Evolutionary conservation across 1,140 invertebrate species (phyloP).

Genomic region (Trypoxylus dichotomus): DNA sequence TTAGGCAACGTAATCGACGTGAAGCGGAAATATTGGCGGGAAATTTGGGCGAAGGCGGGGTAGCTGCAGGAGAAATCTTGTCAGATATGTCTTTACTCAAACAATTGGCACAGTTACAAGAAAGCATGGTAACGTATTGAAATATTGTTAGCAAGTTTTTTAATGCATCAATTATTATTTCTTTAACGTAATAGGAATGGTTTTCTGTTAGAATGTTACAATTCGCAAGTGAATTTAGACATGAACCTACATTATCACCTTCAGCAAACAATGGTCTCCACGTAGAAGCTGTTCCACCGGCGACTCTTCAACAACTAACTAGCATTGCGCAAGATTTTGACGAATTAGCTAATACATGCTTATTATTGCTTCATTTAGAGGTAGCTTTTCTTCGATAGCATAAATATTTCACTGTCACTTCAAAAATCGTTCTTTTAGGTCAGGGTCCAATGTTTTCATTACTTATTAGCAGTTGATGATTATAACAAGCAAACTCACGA

Average conservation of each 20-base stretch:
- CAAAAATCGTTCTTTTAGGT: slow-evolving; percentile 55
- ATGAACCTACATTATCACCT: slow-evolving; percentile 52
- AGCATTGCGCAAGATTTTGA: slow-evolving; percentile 80
- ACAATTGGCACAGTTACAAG: slow-evolving; percentile 84
- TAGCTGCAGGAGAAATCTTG: slow-evolving; percentile 83
- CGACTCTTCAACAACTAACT: slow-evolving; percentile 58
- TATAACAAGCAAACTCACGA: slow-evolving; percentile 68
- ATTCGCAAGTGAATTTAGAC: slow-evolving; percentile 57
- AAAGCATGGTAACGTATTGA: slow-evolving; percentile 79
- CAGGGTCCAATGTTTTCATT: slow-evolving; percentile 93
- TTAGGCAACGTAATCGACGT: slow-evolving; percentile 77
- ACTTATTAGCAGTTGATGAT: slow-evolving; percentile 74
- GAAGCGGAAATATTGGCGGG: slow-evolving; percentile 91
- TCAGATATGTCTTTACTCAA: slow-evolving; percentile 72
- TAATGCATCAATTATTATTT: slow-evolving; percentile 31
- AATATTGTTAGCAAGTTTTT: too few relatives aligned
- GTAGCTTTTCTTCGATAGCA: slow-evolving; percentile 46
- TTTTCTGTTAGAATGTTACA: slow-evolving; percentile 62
- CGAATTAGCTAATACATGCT: slow-evolving; percentile 86
- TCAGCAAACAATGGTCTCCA: slow-evolving; percentile 38
- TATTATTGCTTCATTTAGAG: slow-evolving; percentile 90
- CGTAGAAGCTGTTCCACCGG: slow-evolving; percentile 43
- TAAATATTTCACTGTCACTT: slow-evolving; percentile 15
- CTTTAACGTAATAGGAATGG: slow-evolving; percentile 63
- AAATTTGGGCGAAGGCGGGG: slow-evolving; percentile 82